phyloP scores from a whole-genome alignment of 2,797 vertebrate genomes.

The Chanos chanos region DNA sequence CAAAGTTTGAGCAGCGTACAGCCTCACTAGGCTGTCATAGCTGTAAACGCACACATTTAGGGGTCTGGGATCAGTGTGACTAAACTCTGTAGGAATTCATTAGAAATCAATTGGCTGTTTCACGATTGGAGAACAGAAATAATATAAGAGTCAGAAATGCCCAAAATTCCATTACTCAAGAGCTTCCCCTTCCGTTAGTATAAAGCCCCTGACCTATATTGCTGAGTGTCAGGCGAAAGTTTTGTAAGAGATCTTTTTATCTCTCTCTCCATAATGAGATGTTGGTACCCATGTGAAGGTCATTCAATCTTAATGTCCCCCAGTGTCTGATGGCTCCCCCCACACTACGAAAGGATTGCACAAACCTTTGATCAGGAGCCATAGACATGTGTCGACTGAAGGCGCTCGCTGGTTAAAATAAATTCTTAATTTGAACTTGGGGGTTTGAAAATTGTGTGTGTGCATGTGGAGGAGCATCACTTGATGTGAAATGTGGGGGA shows the following conservation, averaged over 20 bases:
- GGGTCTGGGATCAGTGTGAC: too few species aligned
- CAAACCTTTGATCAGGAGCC: conserved; percentile 75
- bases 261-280: conserved; percentile 65
- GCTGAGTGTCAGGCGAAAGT: neutral
- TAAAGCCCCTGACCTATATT: conserved; percentile 1
- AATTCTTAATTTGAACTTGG: conserved; percentile 77
- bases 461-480: conserved; percentile 14
- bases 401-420: conserved; percentile 74
- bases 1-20: too few species aligned
- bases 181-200: too few species aligned
- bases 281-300: conserved; percentile 73
- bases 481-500: neutral
- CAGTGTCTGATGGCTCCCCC: conserved; percentile 71
- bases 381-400: conserved; percentile 74
- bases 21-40: too few species aligned
- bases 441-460: conserved; percentile 53
- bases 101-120: too few species aligned
- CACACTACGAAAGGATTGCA: conserved; percentile 70
- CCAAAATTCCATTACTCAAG: too few species aligned
- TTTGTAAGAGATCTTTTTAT: neutral
- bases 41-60: too few species aligned
- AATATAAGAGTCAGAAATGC: too few species aligned
- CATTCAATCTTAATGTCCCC: conserved; percentile 81
- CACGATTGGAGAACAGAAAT: too few species aligned
- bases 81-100: too few species aligned